A percentile compares a stretch with the other conserved stretches of the same genome.
These are phyloP conservation scores for Cephus cinctus DNA, from an alignment of 1,140 invertebrate genomes.

Conservation along the genomic window DNA sequence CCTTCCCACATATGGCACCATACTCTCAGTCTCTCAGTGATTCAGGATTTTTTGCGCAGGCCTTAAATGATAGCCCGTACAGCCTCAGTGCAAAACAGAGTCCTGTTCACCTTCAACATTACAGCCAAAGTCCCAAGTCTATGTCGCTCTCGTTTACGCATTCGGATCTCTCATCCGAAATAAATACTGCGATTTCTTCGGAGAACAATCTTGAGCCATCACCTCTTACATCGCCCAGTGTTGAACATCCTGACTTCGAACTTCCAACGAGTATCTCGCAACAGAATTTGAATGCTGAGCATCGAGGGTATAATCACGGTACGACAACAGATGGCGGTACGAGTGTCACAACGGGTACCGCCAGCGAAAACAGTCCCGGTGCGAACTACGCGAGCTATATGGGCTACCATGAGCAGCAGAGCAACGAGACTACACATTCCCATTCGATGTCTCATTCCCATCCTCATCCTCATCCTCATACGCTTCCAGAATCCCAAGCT, in stretches of 20 bases:
- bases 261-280: constrained; percentile 64
- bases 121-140: constrained; percentile 61
- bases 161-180: constrained; percentile 74
- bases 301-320: constrained; percentile 57
- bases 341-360: constrained; percentile 38
- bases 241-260: constrained; percentile 76
- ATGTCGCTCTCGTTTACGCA: constrained; percentile 68
- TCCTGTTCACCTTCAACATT: constrained; percentile 54
- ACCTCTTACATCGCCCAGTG: constrained; percentile 64
- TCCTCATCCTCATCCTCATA: constrained; percentile 44
- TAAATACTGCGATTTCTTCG: constrained; percentile 75
- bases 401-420: constrained; percentile 51
- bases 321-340: constrained; percentile 41
- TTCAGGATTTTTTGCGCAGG: constrained; percentile 40
- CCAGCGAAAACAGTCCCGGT: constrained; percentile 43
- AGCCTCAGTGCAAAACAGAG: constrained; percentile 54
- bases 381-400: constrained; percentile 48
- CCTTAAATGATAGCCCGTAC: constrained; percentile 47
- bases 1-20: constrained; percentile 51
- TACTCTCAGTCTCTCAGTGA: constrained; percentile 46
- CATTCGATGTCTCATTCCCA: too few species aligned
- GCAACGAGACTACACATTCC: constrained; percentile 38
- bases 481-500: too few species aligned
- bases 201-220: constrained; percentile 63
- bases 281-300: constrained; percentile 55